A percentile compares a stretch with the other conserved stretches of the same genome.
phyloP scores from a whole-genome alignment of 2,113 vertebrate genomes.

The Sinocyclocheilus anshuiensis region DNA sequence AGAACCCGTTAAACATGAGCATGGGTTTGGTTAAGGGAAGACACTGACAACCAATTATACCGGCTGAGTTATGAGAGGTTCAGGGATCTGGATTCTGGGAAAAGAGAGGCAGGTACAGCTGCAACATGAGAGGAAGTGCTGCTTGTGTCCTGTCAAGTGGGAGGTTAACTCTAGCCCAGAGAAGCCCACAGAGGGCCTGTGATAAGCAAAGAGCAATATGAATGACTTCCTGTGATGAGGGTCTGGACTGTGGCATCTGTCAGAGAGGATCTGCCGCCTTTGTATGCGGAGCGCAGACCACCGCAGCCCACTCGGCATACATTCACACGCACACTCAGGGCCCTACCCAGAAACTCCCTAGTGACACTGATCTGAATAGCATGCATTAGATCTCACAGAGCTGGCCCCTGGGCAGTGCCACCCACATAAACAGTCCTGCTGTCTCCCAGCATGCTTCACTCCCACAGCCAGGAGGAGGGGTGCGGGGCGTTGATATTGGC shows the following conservation, averaged over 20 bases:
- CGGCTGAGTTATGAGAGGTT: constrained; percentile 25
- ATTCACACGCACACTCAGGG: constrained; percentile 60
- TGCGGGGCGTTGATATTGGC: constrained; percentile 73
- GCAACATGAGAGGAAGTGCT: constrained; percentile 51
- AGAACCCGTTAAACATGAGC: constrained; percentile 3
- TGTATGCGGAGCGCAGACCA: constrained; percentile 50
- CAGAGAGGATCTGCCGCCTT: constrained; percentile 58
- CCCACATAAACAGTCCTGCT: constrained; percentile 72
- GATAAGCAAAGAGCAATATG: constrained; percentile 69
- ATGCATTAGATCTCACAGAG: constrained; percentile 42
- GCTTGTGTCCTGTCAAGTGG: constrained; percentile 34
- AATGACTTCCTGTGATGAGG: constrained; percentile 77
- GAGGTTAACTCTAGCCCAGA: constrained; percentile 44
- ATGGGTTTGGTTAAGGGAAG: not conserved
- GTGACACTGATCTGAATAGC: constrained; percentile 51
- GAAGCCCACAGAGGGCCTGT: constrained; percentile 63
- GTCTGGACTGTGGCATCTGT: constrained; percentile 78
- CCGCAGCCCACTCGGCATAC: constrained; percentile 29
- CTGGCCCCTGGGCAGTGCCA: constrained; percentile 71
- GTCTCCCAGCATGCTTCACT: constrained; percentile 64
- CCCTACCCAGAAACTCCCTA: constrained; percentile 40
- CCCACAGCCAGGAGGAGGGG: constrained; percentile 59
- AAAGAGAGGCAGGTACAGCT: constrained; percentile 55
- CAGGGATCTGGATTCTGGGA: constrained; percentile 22
- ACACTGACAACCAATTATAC: constrained; percentile 44